Conservation (phyloP, 1,140 invertebrate genomes). For the Aphaenogaster rudis region DNA sequence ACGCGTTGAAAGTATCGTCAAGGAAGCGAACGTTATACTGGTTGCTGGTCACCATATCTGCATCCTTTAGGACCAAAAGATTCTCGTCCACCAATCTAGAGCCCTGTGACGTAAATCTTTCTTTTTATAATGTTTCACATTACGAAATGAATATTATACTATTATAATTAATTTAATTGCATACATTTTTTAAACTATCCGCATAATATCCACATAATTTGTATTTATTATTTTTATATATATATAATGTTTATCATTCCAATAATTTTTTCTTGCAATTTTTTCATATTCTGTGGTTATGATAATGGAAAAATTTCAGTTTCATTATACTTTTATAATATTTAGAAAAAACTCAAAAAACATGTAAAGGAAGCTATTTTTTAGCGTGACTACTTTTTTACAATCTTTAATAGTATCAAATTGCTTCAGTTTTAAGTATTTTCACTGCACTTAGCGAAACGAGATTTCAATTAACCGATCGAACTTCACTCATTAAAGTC, state of each 20-base stretch:
- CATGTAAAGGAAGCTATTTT: background rate
- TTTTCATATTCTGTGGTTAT: too few relatives aligned
- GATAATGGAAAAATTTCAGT: background rate
- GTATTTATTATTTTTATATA: background rate
- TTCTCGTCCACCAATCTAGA: constrained; percentile 80
- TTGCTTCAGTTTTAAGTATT: constrained; percentile 21
- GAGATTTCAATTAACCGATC: constrained; percentile 46
- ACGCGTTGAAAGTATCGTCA: constrained; percentile 79
- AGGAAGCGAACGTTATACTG: constrained; percentile 80
- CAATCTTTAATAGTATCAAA: background rate
- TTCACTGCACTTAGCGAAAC: background rate
- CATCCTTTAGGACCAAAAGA: constrained; percentile 81
- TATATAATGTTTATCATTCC: background rate
- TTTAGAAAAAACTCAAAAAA: background rate
- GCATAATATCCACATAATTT: background rate
- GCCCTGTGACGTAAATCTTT: constrained; percentile 74
- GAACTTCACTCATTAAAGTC: constrained; percentile 44
- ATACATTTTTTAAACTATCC: background rate
- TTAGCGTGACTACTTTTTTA: background rate
- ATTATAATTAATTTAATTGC: background rate
- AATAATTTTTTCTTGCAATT: background rate
- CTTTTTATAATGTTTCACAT: background rate
- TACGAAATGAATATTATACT: background rate
- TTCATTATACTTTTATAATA: background rate
- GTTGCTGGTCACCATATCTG: constrained; percentile 80